Conservation (phyloP, 2,888 invertebrate genomes). For the Chloroclystis v-ata region DNA sequence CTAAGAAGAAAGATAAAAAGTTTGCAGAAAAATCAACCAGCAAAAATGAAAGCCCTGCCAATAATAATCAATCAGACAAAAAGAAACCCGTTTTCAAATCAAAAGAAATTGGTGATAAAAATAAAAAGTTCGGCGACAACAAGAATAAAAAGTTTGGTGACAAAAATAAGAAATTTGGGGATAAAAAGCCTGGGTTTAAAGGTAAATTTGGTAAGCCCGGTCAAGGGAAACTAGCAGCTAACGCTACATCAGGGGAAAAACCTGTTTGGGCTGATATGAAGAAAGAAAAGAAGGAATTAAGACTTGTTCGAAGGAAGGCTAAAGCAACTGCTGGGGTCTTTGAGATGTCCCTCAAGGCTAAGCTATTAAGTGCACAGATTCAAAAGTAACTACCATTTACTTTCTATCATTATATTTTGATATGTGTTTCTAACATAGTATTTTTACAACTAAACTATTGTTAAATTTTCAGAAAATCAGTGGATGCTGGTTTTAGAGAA, state of each 20-base stretch:
- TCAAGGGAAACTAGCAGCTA: conserved; percentile 19
- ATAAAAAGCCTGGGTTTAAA: conserved; percentile 25
- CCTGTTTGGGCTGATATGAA: conserved; percentile 87
- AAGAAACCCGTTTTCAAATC: no score
- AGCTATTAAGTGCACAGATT: conserved; percentile 64
- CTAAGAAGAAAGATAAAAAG: conserved; percentile 14
- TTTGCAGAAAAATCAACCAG: conserved; percentile 11
- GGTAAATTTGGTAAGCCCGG: conserved; percentile 20
- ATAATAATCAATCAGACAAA: not conserved
- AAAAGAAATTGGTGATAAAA: conserved; percentile 14
- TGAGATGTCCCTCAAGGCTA: conserved; percentile 68
- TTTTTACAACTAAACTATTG: no score
- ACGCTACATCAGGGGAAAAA: conserved; percentile 49
- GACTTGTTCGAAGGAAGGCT: conserved; percentile 80
- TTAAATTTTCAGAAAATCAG: conserved; percentile 59
- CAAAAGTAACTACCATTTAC: conserved; percentile 46
- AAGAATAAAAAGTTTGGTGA: conserved; percentile 19
- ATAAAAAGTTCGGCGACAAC: conserved; percentile 21
- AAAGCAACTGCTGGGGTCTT: conserved; percentile 68
- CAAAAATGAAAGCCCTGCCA: conserved; percentile 20
- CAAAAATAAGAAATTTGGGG: conserved; percentile 20
- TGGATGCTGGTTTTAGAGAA: conserved; percentile 75
- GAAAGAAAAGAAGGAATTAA: conserved; percentile 84
- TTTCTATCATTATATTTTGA: no score
- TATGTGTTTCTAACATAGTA: no score